Evolutionary conservation across 2,113 vertebrate genomes (phyloP), one percentile per base, ranked within the genome.

Genomic region (Scolopax mira): DNA sequence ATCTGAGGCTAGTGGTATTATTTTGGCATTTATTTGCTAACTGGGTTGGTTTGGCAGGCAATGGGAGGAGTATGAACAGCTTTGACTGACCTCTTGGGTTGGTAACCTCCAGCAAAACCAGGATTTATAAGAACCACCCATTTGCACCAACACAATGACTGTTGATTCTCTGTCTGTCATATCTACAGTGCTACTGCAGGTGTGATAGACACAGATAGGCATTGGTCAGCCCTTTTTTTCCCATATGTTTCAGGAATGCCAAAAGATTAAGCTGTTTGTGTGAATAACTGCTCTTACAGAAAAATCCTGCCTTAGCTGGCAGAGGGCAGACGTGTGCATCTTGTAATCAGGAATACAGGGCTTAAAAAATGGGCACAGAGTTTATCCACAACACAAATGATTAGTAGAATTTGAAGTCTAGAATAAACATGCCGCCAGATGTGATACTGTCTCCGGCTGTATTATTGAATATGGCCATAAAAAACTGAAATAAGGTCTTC

Each of bases 181-280:
- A 49, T 4, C 51, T 37, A 10, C n/a, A 18, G 28, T 9, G 35
- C 18, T 57, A 3, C n/a, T 0, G 0, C 4, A 31, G 71, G 5
- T 35, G 48, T 9, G 42, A 11, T 3, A 21, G 72, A 30, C 31
- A 10, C 77, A 64, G 24, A 7, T 4, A 55, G 61, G 14, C 10
- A 13, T 19, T 42, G 42, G 18, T 15, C 44, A 64, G 64, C 42
- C 28, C 14, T 21, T 31, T 60, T 41, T 28, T 18, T 24, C 14
- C 14, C 10, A 0, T 9, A 4, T 9, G 14, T 33, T 62, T 78
- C 52, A 25, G 83, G 25, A 82, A 77, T 13, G 31, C 24, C n/a
- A 18, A 33, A 41, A 64, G 23, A 10, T 39, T 9, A 37, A 79
- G 31, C 48, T 64, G 3, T 69, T 60, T 58, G 28, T 22, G 25